Evolutionary conservation across 2,797 vertebrate species (phyloP).

Genomic region (Enteromius treurensis): DNA sequence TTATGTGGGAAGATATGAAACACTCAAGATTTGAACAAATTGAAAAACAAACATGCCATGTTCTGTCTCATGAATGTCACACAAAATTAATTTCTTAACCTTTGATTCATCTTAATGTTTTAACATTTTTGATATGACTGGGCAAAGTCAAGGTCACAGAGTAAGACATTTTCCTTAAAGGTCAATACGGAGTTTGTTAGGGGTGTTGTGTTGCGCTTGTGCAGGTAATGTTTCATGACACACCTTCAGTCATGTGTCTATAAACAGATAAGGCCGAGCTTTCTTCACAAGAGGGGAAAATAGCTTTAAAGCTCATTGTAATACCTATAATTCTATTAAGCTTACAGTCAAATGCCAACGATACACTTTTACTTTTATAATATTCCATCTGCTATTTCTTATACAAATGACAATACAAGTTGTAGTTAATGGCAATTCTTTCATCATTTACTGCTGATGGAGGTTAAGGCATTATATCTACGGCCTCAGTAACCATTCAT

Average conservation of each 20-base stretch:
- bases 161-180: slow-evolving; percentile 4
- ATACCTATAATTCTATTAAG: neutral
- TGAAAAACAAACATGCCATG: slow-evolving; percentile 13
- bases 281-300: slow-evolving; percentile 14
- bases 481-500: neutral
- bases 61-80: slow-evolving; percentile 12
- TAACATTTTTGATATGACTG: neutral
- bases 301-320: neutral
- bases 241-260: slow-evolving; percentile 24
- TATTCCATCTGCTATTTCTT: neutral
- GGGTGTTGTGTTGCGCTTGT: slow-evolving; percentile 8
- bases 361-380: neutral
- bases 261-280: slow-evolving; percentile 16
- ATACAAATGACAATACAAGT: neutral
- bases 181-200: neutral
- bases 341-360: neutral
- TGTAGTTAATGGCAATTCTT: neutral
- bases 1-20: slow-evolving; percentile 46
- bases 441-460: neutral
- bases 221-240: slow-evolving; percentile 23
- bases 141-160: neutral
- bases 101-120: neutral
- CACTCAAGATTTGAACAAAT: slow-evolving; percentile 37
- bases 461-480: neutral
- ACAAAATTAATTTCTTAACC: neutral